A percentile compares a stretch with the other conserved stretches of the same genome.
phyloP scores from a whole-genome alignment of 35 echinoderm and acorn worm genomes.

The Amphiura filiformis region DNA sequence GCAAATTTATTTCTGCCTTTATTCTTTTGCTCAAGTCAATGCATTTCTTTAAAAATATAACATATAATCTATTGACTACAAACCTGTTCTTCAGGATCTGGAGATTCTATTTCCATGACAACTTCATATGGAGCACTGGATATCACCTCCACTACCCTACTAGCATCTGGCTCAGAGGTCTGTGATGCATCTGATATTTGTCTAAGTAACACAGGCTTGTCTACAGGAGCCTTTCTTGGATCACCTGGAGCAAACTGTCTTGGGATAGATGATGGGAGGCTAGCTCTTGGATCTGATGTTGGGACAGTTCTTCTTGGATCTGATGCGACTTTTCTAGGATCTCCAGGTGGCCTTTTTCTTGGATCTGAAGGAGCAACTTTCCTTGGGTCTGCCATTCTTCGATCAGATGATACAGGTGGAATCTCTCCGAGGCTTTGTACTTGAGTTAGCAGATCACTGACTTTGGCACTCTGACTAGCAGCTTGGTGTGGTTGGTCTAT shows the following conservation, averaged over 20 bases:
- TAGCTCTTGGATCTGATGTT: not conserved
- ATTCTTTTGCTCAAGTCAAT: too few species aligned
- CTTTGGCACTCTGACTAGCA: not conserved
- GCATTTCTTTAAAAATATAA: too few species aligned
- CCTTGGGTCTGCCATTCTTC: not conserved
- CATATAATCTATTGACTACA: too few species aligned
- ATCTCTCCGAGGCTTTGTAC: not conserved
- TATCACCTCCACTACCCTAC: not conserved
- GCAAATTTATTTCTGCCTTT: too few species aligned
- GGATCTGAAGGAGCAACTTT: not conserved
- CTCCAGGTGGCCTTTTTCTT: not conserved
- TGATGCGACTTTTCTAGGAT: not conserved
- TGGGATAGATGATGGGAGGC: not conserved
- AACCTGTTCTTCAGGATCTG: not conserved
- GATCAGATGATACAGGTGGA: not conserved
- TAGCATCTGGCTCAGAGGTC: not conserved
- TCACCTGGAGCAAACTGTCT: not conserved
- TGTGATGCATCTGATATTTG: not conserved
- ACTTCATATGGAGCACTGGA: not conserved
- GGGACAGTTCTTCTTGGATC: not conserved
- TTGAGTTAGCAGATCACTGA: not conserved
- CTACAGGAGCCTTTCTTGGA: not conserved
- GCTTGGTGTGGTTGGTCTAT: not conserved
- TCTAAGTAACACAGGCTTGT: not conserved
- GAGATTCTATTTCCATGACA: conserved; percentile 2